These are phyloP conservation scores for Heteromormyrus szaboi DNA, from an alignment of 2,797 vertebrate species.

Conservation along the genomic window DNA sequence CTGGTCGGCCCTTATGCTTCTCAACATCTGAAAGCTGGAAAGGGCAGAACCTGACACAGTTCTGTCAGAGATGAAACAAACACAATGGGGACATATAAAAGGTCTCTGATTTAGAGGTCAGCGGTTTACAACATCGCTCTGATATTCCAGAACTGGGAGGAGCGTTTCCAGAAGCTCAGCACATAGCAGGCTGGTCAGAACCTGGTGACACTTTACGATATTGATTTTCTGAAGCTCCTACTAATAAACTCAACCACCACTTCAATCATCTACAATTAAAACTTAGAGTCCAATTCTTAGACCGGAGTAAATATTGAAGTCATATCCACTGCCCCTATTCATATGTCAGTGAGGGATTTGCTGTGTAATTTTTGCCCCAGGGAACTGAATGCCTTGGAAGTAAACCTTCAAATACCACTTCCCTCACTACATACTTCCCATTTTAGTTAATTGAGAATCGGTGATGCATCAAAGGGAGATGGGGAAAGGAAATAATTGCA, in stretches of 20 bases:
- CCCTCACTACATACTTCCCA: not conserved
- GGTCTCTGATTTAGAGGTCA: not conserved
- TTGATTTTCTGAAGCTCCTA: not conserved
- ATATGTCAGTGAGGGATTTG: not conserved
- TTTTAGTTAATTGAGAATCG: not conserved
- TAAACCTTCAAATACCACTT: not conserved
- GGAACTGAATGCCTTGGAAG: not conserved
- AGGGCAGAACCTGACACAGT: not conserved
- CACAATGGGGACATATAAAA: not conserved
- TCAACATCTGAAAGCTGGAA: not conserved
- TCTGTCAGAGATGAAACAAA: not conserved
- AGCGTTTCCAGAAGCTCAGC: not conserved
- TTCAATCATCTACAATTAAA: constrained; percentile 6
- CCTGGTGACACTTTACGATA: not conserved
- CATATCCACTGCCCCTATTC: not conserved
- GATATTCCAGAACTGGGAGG: not conserved
- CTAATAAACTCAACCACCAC: not conserved
- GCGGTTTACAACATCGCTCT: not conserved
- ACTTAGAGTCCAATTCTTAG: not conserved
- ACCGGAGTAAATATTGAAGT: not conserved
- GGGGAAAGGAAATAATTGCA: not conserved
- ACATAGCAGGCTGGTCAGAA: not conserved
- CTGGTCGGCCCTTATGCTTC: not conserved
- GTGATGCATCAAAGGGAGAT: not conserved
- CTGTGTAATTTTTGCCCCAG: not conserved